Evolutionary conservation across 2,113 vertebrate species (phyloP), one percentile per base, ranked within the genome.

Genomic region (Apodemus speciosus): DNA sequence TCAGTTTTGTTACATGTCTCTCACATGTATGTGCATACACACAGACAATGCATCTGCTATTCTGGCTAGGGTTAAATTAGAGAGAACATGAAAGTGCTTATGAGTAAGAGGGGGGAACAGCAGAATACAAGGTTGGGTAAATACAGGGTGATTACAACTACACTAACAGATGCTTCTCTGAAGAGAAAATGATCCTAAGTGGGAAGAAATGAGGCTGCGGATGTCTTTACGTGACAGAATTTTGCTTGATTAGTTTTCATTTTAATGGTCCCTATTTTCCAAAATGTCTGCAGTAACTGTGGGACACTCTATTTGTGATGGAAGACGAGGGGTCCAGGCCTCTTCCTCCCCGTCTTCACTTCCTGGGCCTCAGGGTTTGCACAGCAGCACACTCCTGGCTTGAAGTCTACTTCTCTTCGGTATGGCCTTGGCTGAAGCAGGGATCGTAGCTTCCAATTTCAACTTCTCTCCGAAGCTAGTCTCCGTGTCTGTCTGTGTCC

Each of bases 101-200:
- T 38, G 51, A 25, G 18, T 76, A 49, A 60, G 60, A 8, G 35
- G 10, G 23, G 18, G 9, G 72, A 43, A 15, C 18, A 76, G 53
- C 38, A 79, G 56, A 43, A 85, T 58, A 85, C 13, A 88, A 90
- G 87, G 69, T 38, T 66, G 49, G 84, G 69, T 15, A 93, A 88
- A 40, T 79, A 85, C n/a, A 18, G 62, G n/a, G 13, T 85, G 79
- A 93, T 88, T 84, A 60, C 53, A 72, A 49, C 53, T 9, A 21
- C n/a, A 53, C n/a, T 51, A n/a, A 75, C 66, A 80, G 85, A 58
- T 23, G 64, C 27, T 79, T 88, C 32, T 77, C 14, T n/a, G 53
- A 84, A 71, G 56, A 83, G 83, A 62, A 79, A 85, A 93, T 25
- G 62, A 88, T 25, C 30, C 51, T 46, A 60, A 73, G 9, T 58